These are phyloP conservation scores for Epinephelus malabaricus DNA, from an alignment of 2,797 vertebrate species.

Conservation along the genomic window DNA sequence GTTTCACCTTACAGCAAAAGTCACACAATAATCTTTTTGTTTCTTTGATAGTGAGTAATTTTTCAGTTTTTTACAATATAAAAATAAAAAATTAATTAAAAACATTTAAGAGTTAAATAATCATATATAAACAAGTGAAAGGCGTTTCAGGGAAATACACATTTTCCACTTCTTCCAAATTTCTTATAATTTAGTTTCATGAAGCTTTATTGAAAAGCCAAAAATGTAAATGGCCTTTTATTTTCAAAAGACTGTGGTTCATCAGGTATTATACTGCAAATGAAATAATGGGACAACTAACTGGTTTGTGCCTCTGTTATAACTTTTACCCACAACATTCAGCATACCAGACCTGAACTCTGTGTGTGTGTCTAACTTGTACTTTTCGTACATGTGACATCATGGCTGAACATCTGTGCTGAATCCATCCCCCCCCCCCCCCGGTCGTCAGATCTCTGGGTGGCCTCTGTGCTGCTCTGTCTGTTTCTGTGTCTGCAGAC, in stretches of 20 bases:
- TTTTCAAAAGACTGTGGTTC: neutral
- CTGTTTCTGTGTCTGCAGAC: conserved; percentile 81
- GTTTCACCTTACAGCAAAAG: no score
- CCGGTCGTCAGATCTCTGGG: conserved; percentile 66
- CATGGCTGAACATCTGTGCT: conserved; percentile 76
- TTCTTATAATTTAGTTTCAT: no score
- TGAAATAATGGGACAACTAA: conserved; percentile 3
- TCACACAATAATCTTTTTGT: no score
- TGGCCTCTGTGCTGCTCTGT: conserved; percentile 71
- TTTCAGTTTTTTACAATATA: no score
- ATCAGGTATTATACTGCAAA: neutral
- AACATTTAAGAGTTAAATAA: no score
- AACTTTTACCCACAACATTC: conserved; percentile 22
- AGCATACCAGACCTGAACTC: conserved; percentile 54
- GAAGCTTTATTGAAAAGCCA: no score
- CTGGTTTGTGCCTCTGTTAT: neutral
- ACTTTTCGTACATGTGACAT: conserved; percentile 53
- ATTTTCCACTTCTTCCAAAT: no score
- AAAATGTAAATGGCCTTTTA: neutral
- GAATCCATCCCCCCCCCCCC: conserved; percentile 3
- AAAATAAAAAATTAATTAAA: no score
- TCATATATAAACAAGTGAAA: no score
- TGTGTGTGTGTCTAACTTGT: conserved; percentile 48
- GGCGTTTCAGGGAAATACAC: no score
- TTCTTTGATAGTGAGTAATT: no score